Percentiles rank a stretch among this genome's conserved stretches.
Evolutionary conservation across 2,113 vertebrate genomes (phyloP).

Genomic region (Tetrao urogallus): DNA sequence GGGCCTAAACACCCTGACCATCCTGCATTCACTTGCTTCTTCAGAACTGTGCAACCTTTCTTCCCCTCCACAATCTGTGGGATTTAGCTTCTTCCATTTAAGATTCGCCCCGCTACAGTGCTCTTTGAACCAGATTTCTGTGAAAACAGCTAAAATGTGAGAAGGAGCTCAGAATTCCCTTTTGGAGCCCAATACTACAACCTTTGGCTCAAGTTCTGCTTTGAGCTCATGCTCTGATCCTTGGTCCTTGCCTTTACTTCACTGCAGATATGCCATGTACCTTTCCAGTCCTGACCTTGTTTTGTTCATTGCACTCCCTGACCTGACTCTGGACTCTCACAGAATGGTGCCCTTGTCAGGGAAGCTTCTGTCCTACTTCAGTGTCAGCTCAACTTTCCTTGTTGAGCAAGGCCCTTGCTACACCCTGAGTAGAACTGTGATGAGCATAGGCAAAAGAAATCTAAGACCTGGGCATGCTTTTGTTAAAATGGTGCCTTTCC

Average conservation of each 20-base stretch:
- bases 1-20: neutral
- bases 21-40: neutral
- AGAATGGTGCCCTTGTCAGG: neutral
- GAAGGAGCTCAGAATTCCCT: neutral
- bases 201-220: neutral
- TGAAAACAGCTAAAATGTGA: neutral
- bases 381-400: neutral
- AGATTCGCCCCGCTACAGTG: rapidly evolving
- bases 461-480: neutral
- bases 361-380: neutral
- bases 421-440: neutral
- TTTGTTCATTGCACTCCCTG: neutral
- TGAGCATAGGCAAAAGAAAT: neutral
- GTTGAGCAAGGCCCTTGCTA: neutral
- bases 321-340: rapidly evolving
- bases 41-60: neutral
- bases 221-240: neutral
- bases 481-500: neutral
- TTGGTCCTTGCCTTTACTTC: neutral
- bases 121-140: neutral
- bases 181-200: neutral
- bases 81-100: neutral
- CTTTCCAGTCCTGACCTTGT: neutral
- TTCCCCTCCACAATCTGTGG: neutral
- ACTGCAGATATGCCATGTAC: rapidly evolving